Evolutionary conservation across 2,888 invertebrate genomes (phyloP).

Genomic region (Drosophila paramelanica): DNA sequence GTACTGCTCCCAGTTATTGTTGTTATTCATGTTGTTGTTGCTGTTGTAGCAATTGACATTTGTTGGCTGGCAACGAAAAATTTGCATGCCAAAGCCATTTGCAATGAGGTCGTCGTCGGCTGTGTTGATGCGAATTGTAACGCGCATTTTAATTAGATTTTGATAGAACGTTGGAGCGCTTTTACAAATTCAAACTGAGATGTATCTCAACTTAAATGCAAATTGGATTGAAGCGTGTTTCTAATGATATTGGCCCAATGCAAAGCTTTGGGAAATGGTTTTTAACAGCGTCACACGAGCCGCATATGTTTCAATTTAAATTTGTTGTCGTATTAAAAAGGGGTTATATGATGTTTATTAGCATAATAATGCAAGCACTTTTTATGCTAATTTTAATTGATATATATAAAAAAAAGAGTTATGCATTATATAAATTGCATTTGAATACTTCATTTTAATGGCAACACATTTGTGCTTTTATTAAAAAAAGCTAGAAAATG

Average conservation of each 20-base stretch:
- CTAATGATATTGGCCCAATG: constrained; percentile 19
- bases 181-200: constrained; percentile 1
- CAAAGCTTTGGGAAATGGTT: constrained; percentile 47
- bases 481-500: background rate
- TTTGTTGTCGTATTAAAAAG: background rate
- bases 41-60: constrained; percentile 38
- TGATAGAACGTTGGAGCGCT: constrained; percentile 9
- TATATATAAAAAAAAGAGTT: background rate
- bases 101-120: constrained; percentile 62
- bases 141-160: constrained; percentile 74
- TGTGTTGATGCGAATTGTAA: constrained; percentile 62
- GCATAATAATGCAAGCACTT: constrained; percentile 34
- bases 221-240: constrained; percentile 22
- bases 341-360: constrained; percentile 18
- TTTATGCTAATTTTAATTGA: constrained; percentile 14
- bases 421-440: constrained; percentile 4
- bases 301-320: constrained; percentile 28
- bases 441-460: background rate
- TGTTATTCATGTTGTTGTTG: constrained; percentile 22
- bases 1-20: constrained; percentile 5
- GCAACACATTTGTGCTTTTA: background rate
- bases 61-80: constrained; percentile 41
- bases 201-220: constrained; percentile 14
- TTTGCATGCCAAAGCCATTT: constrained; percentile 64
- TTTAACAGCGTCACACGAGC: constrained; percentile 50